A percentile compares a stretch with the other conserved stretches of the same genome.
Evolutionary conservation across 2,797 vertebrate genomes (phyloP).

Genomic region (Coregonus suidteri): DNA sequence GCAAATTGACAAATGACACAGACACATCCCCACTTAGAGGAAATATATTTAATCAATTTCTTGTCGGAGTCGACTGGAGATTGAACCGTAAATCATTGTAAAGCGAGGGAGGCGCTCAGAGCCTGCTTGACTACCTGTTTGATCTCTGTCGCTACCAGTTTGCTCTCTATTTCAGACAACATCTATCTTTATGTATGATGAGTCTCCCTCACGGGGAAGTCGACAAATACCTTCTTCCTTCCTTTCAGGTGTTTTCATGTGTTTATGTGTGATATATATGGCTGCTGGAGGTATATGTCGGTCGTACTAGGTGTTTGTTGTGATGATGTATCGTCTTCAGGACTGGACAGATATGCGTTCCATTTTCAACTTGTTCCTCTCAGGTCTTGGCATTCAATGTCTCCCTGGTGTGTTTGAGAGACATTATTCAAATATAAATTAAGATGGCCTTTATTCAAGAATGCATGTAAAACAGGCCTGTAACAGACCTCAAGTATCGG

Average conservation of each 20-base stretch:
- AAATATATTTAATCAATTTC: constrained; percentile 53
- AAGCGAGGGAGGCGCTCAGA: constrained; percentile 9
- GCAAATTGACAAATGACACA: constrained; percentile 51
- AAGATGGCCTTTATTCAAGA: neutral
- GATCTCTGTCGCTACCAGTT: constrained; percentile 14
- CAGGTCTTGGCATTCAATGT: neutral
- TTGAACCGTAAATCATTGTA: constrained; percentile 45
- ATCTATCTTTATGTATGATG: neutral
- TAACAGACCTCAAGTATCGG: neutral
- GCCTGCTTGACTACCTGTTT: constrained; percentile 9
- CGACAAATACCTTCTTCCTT: neutral
- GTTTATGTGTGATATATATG: neutral
- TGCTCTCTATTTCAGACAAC: neutral
- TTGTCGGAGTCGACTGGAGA: constrained; percentile 21
- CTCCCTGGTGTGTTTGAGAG: neutral
- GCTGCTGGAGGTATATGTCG: neutral
- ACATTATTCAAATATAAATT: neutral
- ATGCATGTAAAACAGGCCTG: neutral
- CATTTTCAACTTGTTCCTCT: neutral
- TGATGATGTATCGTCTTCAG: neutral
- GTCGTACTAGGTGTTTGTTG: neutral
- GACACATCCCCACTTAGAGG: constrained; percentile 41
- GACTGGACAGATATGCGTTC: neutral
- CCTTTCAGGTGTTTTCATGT: neutral
- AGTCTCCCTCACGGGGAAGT: neutral